These are phyloP conservation scores for Calvadosia cruxmelitensis DNA, from an alignment of 30 jellyfish, hydroid and myxozoan genomes.

Conservation along the genomic window DNA sequence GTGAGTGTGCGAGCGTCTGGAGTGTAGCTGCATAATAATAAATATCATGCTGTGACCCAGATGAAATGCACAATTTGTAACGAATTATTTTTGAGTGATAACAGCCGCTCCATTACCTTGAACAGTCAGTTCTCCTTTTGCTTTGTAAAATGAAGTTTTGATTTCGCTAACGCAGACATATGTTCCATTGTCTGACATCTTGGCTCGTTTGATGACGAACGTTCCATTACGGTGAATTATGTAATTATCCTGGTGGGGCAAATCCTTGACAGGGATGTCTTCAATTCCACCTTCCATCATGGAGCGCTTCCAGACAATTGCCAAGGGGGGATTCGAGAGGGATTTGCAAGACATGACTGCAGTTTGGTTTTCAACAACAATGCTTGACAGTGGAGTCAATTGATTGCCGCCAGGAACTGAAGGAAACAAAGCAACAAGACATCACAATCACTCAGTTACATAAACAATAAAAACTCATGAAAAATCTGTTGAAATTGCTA, in stretches of 20 bases:
- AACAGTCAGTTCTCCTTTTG: background rate
- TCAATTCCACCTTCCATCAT: background rate
- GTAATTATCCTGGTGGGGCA: too few species aligned
- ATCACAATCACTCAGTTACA: too few species aligned
- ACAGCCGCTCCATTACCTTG: too few species aligned
- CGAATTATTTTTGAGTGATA: too few species aligned
- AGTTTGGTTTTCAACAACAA: constrained; percentile 11
- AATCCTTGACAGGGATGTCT: background rate
- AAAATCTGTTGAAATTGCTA: too few species aligned
- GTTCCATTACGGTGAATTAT: constrained; percentile 16
- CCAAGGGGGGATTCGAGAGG: constrained; percentile 54
- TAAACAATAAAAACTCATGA: too few species aligned
- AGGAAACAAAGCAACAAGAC: background rate
- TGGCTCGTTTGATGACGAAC: constrained; percentile 13
- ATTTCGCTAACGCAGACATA: background rate
- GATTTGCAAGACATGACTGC: constrained; percentile 39
- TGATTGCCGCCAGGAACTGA: constrained; percentile 34
- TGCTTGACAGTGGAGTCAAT: constrained; percentile 19
- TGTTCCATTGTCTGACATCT: constrained; percentile 37
- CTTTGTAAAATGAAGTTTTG: background rate
- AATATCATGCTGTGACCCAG: too few species aligned
- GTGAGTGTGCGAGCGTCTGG: too few species aligned
- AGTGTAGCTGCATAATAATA: too few species aligned
- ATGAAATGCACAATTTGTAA: too few species aligned
- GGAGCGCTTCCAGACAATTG: constrained; percentile 6